phyloP scores from a whole-genome alignment of 2,113 vertebrate species.

The Perca fluviatilis region DNA sequence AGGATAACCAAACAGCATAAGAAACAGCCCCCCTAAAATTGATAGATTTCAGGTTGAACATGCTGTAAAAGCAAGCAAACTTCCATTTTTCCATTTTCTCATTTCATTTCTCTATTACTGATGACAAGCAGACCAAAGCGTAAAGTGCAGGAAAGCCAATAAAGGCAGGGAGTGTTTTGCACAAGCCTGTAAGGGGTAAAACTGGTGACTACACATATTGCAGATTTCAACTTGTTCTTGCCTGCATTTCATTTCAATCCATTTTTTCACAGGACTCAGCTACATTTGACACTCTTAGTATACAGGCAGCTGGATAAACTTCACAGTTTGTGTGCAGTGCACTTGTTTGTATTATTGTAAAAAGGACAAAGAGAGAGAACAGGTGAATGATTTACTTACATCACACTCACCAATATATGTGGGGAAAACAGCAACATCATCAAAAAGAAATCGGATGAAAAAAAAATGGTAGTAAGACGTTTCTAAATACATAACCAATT shows the following conservation, averaged over 20 bases:
- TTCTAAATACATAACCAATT: neutral
- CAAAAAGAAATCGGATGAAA: neutral
- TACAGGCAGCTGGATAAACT: neutral
- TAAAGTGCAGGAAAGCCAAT: slow-evolving; percentile 27
- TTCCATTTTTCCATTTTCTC: slow-evolving; percentile 21
- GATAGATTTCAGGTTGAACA: slow-evolving; percentile 17
- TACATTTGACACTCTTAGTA: neutral
- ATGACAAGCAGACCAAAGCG: slow-evolving; percentile 11
- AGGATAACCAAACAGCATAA: slow-evolving; percentile 5
- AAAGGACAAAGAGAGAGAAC: no score
- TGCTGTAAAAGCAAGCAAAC: slow-evolving; percentile 10
- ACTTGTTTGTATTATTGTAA: neutral
- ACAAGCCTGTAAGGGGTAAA: slow-evolving; percentile 20
- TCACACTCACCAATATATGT: no score
- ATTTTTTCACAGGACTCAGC: slow-evolving; percentile 2
- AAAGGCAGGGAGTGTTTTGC: neutral
- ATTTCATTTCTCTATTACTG: slow-evolving; percentile 27
- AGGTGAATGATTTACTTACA: no score
- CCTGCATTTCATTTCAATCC: slow-evolving; percentile 1
- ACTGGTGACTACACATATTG: slow-evolving; percentile 25
- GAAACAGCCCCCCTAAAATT: neutral
- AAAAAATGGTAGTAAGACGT: no score
- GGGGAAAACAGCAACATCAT: neutral
- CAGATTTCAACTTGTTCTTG: slow-evolving; percentile 14
- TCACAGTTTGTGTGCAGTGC: neutral